A percentile compares a stretch with the other conserved stretches of the same genome.
Conservation (phyloP, 2,797 vertebrate species). For the Notamacropus eugenii region DNA sequence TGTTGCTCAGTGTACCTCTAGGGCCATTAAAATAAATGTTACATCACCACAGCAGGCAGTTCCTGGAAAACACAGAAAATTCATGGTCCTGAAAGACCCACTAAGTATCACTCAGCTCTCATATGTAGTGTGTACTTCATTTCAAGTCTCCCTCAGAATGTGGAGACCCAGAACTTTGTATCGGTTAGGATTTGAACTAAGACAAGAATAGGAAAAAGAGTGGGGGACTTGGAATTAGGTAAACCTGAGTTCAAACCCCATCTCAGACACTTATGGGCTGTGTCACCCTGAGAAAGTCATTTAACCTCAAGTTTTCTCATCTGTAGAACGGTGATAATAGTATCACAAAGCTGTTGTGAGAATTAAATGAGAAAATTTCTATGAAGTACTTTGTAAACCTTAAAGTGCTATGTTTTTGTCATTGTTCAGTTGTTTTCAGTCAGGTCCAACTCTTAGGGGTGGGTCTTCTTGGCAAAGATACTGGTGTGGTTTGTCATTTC, state of each 20-base stretch:
- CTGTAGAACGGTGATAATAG: neutral
- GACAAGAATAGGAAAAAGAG: neutral
- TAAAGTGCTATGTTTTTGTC: neutral
- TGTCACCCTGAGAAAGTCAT: neutral
- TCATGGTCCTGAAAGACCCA: slow-evolving; percentile 42
- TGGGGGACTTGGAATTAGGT: neutral
- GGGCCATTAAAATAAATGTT: slow-evolving; percentile 60
- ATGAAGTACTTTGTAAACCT: neutral
- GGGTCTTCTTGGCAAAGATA: neutral
- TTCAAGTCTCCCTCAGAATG: neutral
- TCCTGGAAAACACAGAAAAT: slow-evolving; percentile 45
- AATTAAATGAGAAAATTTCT: neutral
- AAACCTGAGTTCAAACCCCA: neutral
- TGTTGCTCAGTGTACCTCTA: slow-evolving; percentile 42
- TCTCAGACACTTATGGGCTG: neutral
- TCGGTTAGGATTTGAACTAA: neutral
- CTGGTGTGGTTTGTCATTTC: neutral
- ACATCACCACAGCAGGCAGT: slow-evolving; percentile 8
- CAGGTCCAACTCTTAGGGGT: neutral
- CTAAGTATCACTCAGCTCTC: slow-evolving; percentile 16
- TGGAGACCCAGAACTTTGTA: neutral
- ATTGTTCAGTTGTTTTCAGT: neutral
- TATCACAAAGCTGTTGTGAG: neutral
- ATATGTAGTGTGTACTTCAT: neutral
- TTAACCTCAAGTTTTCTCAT: neutral